A percentile compares a stretch with the other conserved stretches of the same genome.
These are phyloP conservation scores for Pammene fasciana DNA, from an alignment of 2,888 invertebrate genomes.

Conservation along the genomic window DNA sequence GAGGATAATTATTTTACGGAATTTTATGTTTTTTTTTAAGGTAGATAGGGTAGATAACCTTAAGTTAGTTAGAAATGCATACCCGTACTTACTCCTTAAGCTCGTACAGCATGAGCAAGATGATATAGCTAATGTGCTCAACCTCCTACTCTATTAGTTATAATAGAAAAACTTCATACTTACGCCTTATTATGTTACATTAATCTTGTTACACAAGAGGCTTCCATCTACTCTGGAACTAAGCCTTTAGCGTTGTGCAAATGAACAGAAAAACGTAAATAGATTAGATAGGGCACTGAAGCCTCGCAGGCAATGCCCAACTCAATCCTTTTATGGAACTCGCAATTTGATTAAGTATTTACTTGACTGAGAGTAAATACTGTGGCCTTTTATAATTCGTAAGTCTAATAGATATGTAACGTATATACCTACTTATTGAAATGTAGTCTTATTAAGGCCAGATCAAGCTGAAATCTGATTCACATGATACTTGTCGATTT, in stretches of 20 bases:
- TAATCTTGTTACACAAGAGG: constrained; percentile 34
- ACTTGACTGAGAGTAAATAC: constrained; percentile 4
- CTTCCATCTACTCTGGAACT: constrained; percentile 30
- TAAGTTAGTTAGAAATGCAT: no score
- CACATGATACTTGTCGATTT: constrained; percentile 6
- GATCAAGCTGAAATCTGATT: constrained; percentile 5
- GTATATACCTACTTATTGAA: not conserved
- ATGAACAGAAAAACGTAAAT: constrained; percentile 31
- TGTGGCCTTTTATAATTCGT: constrained; percentile 15
- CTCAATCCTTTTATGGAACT: constrained; percentile 62
- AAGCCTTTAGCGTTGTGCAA: constrained; percentile 34
- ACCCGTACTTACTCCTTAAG: no score
- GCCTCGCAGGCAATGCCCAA: constrained; percentile 59
- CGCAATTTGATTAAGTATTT: constrained; percentile 23
- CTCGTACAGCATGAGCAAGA: no score
- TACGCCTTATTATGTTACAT: constrained; percentile 15
- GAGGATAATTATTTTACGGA: no score
- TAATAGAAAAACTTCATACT: not conserved
- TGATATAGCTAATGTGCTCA: no score
- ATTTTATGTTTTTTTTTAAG: no score
- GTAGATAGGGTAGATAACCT: no score
- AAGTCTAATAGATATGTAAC: not conserved
- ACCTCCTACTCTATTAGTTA: not conserved
- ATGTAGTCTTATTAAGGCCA: constrained; percentile 13
- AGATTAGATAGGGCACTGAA: constrained; percentile 56